Conservation (phyloP, 2,888 invertebrate species). For the Eubasilissa splendida region DNA sequence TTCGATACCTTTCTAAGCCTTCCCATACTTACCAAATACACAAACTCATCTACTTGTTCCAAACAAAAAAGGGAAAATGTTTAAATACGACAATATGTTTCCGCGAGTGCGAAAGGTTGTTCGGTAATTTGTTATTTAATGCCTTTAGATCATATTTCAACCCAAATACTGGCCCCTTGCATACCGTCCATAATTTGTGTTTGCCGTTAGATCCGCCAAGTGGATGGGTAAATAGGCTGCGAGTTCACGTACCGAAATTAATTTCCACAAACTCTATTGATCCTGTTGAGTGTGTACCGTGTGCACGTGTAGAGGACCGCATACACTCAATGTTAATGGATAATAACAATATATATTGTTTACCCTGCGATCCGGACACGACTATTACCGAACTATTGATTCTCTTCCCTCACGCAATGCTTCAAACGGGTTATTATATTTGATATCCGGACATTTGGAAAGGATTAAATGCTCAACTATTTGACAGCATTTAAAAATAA, state of each 20-base stretch:
- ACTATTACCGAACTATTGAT: conserved; percentile 21
- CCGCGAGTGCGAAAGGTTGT: neutral
- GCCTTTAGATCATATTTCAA: neutral
- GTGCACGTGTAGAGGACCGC: conserved; percentile 15
- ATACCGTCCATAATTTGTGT: neutral
- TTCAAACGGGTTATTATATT: too few species aligned
- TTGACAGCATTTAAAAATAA: too few species aligned
- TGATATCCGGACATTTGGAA: too few species aligned
- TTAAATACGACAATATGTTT: too few species aligned
- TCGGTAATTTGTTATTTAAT: neutral
- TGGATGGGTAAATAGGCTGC: conserved; percentile 28
- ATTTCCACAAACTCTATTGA: conserved; percentile 22
- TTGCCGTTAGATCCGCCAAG: conserved; percentile 24
- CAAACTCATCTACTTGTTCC: too few species aligned
- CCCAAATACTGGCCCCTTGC: conserved; percentile 6
- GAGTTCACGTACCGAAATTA: conserved; percentile 35
- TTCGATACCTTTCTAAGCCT: too few species aligned
- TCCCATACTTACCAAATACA: too few species aligned
- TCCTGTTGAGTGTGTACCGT: conserved; percentile 4
- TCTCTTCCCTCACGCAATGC: neutral
- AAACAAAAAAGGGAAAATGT: too few species aligned
- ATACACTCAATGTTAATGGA: conserved; percentile 36
- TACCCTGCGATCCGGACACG: conserved; percentile 23
- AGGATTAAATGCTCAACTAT: too few species aligned
- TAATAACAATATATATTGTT: conserved; percentile 37